Base-by-base conservation (phyloP, 2,888 invertebrate genomes). In the Folsomia manolachei region DNA sequence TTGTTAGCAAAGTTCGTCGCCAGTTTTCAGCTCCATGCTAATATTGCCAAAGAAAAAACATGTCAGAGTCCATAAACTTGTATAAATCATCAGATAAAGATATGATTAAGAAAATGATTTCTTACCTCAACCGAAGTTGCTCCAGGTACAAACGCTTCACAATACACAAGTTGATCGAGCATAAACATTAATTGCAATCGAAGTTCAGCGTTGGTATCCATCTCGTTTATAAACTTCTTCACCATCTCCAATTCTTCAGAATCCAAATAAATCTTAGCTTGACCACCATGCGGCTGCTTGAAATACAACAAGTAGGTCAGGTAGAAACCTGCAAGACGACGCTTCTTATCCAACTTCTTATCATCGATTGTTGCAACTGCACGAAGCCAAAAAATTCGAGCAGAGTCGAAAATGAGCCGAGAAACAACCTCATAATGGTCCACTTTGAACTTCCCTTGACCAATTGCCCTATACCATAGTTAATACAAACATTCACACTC, bases 301-400 rank as follows among this genome's bases (percentile, higher is more conserved):
- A 70, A 63, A 70, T 71, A 79, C 68, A 77, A 51, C 19, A 75
- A 65, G 63, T 79, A 79, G 27, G 74, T 64, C 65, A 79, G 26
- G 26, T 69, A 79, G 26, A 77, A 77, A 9, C 75, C 79, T 2
- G 74, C 76, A 11, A 79, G 25, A 14, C 65, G 62, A 0, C 76
- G 71, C 26, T 77, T 77, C 2, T 69, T 14, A 25, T 65, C 72
- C 69, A 77, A 24, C 0, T 53, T 26, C 11, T 51, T 2, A 18
- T 73, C 72, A 4, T 52, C 1, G 0, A 60, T 51, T 0, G 75
- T 63, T 4, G 56, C 18, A 56, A 21, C 18, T 19, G 19, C 11
- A 56, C 11, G 19, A 4, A 19, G 56, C 78, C 78, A 78, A 11
- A 76, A 69, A 1, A 60, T 27, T 62, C 72, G 76, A 26, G 71